Evolutionary conservation across 2,797 vertebrate species (phyloP).

Genomic region (Vipera ursinii): DNA sequence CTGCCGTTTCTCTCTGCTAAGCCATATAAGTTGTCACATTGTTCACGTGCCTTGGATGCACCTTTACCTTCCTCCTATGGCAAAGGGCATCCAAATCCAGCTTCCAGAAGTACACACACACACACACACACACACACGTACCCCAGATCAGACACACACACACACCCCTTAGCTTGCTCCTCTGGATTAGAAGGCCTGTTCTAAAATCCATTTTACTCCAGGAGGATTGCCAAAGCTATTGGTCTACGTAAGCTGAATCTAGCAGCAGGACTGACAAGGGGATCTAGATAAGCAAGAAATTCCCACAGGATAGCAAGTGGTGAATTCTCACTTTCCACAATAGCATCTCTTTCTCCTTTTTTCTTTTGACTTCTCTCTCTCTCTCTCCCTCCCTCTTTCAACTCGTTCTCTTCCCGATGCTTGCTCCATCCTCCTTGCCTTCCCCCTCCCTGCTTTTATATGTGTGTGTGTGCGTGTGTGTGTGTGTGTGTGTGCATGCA

Average conservation of each 20-base stretch:
- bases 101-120: background rate
- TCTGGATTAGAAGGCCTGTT: background rate
- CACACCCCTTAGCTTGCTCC: background rate
- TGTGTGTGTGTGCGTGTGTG: too few relatives aligned
- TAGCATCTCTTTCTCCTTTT: background rate
- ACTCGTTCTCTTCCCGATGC: background rate
- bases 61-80: background rate
- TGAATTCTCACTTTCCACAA: background rate
- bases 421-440: background rate
- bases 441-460: background rate
- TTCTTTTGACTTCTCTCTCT: background rate
- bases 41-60: background rate
- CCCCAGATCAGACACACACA: background rate
- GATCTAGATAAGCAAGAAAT: background rate
- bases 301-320: background rate
- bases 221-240: background rate
- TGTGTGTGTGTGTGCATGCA: rapidly evolving
- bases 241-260: background rate
- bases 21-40: background rate
- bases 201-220: background rate
- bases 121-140: too few relatives aligned
- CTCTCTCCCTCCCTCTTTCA: background rate
- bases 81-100: background rate
- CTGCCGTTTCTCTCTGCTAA: background rate
- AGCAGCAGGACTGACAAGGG: background rate